phyloP scores from a whole-genome alignment of 2,888 invertebrate species.

The Heteromurus nitidus region DNA sequence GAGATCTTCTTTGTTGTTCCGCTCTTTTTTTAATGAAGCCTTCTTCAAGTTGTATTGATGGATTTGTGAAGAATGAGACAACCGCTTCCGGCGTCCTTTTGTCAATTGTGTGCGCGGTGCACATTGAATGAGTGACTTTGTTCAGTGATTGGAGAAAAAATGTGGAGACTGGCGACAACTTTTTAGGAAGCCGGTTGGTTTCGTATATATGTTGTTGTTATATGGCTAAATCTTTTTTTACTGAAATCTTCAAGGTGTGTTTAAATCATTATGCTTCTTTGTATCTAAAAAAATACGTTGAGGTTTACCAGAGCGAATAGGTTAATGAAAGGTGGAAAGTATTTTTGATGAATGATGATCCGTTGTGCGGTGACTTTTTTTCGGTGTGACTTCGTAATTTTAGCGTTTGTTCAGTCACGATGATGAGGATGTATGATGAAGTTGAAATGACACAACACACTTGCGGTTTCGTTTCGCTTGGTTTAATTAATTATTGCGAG shows the following conservation, averaged over 20 bases:
- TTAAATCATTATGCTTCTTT: constrained; percentile 34
- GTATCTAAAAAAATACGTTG: neutral
- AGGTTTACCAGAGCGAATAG: constrained; percentile 13
- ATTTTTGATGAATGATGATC: constrained; percentile 69
- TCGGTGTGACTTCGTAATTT: neutral
- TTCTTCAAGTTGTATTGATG: constrained; percentile 30
- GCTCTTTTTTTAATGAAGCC: constrained; percentile 60
- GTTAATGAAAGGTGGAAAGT: constrained; percentile 65
- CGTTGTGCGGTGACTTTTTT: neutral
- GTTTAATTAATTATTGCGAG: constrained; percentile 57
- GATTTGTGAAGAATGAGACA: constrained; percentile 38
- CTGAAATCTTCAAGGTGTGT: constrained; percentile 70
- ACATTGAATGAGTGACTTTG: constrained; percentile 26
- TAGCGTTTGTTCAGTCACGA: neutral
- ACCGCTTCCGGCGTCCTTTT: constrained; percentile 58
- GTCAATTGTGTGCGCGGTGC: constrained; percentile 36
- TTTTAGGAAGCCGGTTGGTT: no score
- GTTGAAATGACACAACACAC: constrained; percentile 67
- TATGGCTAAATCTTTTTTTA: constrained; percentile 6
- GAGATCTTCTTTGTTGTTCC: constrained; percentile 17
- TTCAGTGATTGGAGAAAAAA: constrained; percentile 45
- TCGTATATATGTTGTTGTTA: no score
- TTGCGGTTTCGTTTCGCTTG: constrained; percentile 42
- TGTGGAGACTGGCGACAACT: no score
- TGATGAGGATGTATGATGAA: constrained; percentile 44